Base-by-base conservation (phyloP, 2,888 invertebrate genomes). In the Eugnorisma glareosa region DNA sequence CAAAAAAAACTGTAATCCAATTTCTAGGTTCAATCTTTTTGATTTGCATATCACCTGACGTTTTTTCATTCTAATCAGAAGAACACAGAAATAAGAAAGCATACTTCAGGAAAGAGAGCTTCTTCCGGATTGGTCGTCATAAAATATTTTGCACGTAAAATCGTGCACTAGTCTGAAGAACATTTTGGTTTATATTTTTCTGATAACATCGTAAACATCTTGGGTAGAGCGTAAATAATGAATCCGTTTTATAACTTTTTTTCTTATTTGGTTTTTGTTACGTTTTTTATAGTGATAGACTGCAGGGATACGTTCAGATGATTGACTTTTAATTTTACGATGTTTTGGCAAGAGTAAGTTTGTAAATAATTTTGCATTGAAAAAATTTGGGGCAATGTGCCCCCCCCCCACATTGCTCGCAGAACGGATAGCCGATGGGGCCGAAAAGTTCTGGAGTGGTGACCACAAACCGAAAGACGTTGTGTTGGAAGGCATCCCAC, bases 141-240 rank as follows among this genome's bases (percentile, higher is more conserved):
- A 84, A 84, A 87, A 87, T 78, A 85, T 84, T 77, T 81, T 72
- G 21, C 76, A 79, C 77, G 72, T 81, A 87, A 84, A 81, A 76
- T 18, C 59, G 43, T 79, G 72, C 79, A 83, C 80, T 82, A 79
- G 59, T 73, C 51, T 70, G 59, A 75, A 69, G 48, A 77, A 82
- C 71, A 64, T 81, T 81, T 85, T 86, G 76, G 81, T 87, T 87
- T 87, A 87, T 87, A 83, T 81, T 82, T 83, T 86, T 86, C 77
- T 86, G 80, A 88, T 82, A 83, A 78, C 71, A 48, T 87, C 83
- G 68, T 88, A 87, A 87, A 85, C 82, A 81, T 86, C 78, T 71
- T 67, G 48, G 57, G 63, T 61, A 73, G 77, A 61, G 67, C 69
- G 76, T 77, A 79, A 81, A 87, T 87, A 85, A 85, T 86, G 83